Evolutionary conservation across 1,140 invertebrate genomes (phyloP).

Genomic region (Neodiprion fabricii): DNA sequence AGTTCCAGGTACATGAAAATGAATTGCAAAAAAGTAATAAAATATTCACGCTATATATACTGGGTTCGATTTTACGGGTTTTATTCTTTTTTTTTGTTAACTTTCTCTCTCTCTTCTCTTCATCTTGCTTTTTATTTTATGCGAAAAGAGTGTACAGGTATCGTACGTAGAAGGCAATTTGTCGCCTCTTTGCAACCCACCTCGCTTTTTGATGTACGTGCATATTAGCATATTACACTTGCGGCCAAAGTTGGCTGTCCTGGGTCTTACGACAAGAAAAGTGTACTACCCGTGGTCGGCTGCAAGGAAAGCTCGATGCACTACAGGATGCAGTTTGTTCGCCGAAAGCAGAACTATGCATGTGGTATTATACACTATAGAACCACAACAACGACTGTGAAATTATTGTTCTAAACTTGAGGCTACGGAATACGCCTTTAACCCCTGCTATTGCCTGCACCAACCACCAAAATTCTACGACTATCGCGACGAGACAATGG

Average conservation of each 20-base stretch:
- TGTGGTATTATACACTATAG: background rate
- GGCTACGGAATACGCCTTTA: background rate
- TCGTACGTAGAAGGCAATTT: background rate
- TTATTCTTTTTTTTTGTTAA: too few relatives aligned
- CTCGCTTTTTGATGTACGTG: too few relatives aligned
- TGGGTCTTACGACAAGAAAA: too few relatives aligned
- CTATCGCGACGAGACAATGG: constrained; percentile 4
- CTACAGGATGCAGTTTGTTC: background rate
- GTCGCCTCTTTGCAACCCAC: too few relatives aligned
- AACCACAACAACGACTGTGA: background rate
- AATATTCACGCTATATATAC: too few relatives aligned
- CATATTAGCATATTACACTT: too few relatives aligned
- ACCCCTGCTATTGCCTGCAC: background rate
- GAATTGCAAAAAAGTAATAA: background rate
- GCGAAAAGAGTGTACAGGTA: background rate
- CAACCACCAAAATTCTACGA: background rate
- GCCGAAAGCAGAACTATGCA: background rate
- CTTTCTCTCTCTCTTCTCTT: too few relatives aligned
- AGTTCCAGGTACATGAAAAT: background rate
- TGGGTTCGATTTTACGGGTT: background rate
- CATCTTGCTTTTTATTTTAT: background rate
- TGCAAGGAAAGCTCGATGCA: too few relatives aligned
- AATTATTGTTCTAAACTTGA: background rate
- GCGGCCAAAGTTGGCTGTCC: too few relatives aligned
- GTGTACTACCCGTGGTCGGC: too few relatives aligned